Evolutionary conservation across 2,888 invertebrate genomes (phyloP).

Genomic region (Tuta absoluta): DNA sequence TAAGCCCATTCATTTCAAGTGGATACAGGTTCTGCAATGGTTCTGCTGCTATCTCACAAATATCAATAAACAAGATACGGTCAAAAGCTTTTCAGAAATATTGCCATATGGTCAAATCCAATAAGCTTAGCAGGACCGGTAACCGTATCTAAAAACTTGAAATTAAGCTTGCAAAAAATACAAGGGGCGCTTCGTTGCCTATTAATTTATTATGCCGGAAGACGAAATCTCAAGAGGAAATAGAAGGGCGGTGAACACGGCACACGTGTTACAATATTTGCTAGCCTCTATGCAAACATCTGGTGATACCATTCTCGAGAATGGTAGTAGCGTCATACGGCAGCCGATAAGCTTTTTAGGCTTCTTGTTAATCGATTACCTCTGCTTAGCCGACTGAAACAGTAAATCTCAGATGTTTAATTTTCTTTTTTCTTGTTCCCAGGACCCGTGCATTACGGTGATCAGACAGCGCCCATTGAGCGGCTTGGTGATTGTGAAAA

Average conservation of each 20-base stretch:
- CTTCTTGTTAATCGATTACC: conserved; percentile 37
- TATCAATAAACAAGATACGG: conserved; percentile 47
- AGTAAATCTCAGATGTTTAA: conserved; percentile 39
- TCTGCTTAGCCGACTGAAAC: conserved; percentile 26
- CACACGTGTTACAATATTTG: conserved; percentile 82
- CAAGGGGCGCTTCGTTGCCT: conserved; percentile 53
- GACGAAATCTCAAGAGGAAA: conserved; percentile 80
- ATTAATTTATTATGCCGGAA: conserved; percentile 79
- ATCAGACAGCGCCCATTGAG: conserved; percentile 76
- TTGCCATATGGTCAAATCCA: conserved; percentile 61
- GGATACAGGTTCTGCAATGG: conserved; percentile 54
- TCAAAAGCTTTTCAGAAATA: conserved; percentile 51
- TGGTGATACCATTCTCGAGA: conserved; percentile 65
- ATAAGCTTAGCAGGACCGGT: conserved; percentile 53
- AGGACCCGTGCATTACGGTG: conserved; percentile 73
- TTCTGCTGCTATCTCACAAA: conserved; percentile 40
- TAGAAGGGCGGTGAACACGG: conserved; percentile 67
- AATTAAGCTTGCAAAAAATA: conserved; percentile 64
- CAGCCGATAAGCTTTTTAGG: conserved; percentile 31
- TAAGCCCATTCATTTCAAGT: conserved; percentile 52
- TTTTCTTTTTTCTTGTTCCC: conserved; percentile 58
- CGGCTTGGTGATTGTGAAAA: conserved; percentile 78
- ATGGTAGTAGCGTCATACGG: conserved; percentile 41
- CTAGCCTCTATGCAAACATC: conserved; percentile 73
- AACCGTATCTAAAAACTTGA: conserved; percentile 58